Evolutionary conservation across 2,888 invertebrate genomes (phyloP), one percentile per base, ranked within the genome.

Genomic region (Drosophila hamatofila): DNA sequence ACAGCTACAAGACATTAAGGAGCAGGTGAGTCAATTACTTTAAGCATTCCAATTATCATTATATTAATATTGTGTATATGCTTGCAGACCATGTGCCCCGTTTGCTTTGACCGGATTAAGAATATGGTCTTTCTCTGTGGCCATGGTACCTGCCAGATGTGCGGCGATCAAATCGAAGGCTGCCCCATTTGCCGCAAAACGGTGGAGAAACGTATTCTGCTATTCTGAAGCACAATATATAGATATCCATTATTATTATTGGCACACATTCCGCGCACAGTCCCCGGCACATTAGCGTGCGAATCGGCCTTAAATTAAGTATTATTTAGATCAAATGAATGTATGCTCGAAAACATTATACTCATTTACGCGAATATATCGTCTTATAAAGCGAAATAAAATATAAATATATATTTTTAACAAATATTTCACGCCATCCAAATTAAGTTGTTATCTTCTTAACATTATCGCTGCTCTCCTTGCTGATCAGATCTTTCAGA

Each of bases 51-150:
- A 3, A 12, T 33, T 2, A 35, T 9, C 14, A 41, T 12, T 7
- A 6, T 23, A 21, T 11, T 16, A 16, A 46, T 48, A 7, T 16
- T 21, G 1, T 37, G 18, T 11, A 8, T 67, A 48, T 30, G 33
- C 78, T 94, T 94, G 5, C 95, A 99, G 98, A 99, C 98, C 2
- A 98, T 98, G 97, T 99, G 99, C 91, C 99, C 99, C 6, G 98
- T 99, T 76, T 99, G 99, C 93, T 94, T 99, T 94, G 99, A 99
- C 94, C 96, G 98, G 37, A 94, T 98, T 90, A 99, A 98, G 94
- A 99, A 99, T 93, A 98, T 99, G 98, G 98, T 98, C 87, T 99
- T 98, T 94, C 95, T 98, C 49, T 99, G 99, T 93, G 99, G 99
- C 8, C 99, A 99, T 93, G 99, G 98, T 81, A 97, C 98, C 76